Evolutionary conservation across 2,113 vertebrate genomes (phyloP).

Genomic region (Calcarius ornatus): DNA sequence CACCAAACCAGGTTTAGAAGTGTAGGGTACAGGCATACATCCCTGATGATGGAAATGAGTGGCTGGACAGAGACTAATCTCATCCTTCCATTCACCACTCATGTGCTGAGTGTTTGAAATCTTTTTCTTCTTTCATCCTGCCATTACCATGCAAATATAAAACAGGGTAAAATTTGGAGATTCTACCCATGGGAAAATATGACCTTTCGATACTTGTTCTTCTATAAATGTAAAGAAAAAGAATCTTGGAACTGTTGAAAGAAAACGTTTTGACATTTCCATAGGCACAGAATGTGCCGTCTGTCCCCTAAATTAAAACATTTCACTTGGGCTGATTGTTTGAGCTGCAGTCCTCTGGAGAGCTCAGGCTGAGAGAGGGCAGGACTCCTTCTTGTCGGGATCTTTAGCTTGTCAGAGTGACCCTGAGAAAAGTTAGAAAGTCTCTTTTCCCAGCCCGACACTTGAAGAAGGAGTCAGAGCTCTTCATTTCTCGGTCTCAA

Average conservation of each 20-base stretch:
- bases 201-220: constrained; percentile 11
- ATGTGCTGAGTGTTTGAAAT: background rate
- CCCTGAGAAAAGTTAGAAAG: too few relatives aligned
- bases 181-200: background rate
- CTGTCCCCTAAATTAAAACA: constrained; percentile 1
- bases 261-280: constrained; percentile 13
- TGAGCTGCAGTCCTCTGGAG: background rate
- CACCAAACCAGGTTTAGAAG: background rate
- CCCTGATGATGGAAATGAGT: background rate
- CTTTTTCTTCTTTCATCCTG: background rate
- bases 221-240: background rate
- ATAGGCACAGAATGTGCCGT: background rate
- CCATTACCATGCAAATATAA: background rate
- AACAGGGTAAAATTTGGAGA: background rate
- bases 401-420: too few relatives aligned
- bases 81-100: background rate
- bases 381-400: background rate
- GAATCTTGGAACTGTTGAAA: background rate
- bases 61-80: background rate
- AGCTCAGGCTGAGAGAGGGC: background rate
- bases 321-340: background rate
- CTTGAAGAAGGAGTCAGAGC: too few relatives aligned
- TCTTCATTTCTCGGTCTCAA: too few relatives aligned
- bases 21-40: background rate
- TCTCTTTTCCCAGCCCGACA: too few relatives aligned